A percentile compares a stretch with the other conserved stretches of the same genome.
phyloP scores from a whole-genome alignment of 2,888 invertebrate species.

The Lysandra coridon region DNA sequence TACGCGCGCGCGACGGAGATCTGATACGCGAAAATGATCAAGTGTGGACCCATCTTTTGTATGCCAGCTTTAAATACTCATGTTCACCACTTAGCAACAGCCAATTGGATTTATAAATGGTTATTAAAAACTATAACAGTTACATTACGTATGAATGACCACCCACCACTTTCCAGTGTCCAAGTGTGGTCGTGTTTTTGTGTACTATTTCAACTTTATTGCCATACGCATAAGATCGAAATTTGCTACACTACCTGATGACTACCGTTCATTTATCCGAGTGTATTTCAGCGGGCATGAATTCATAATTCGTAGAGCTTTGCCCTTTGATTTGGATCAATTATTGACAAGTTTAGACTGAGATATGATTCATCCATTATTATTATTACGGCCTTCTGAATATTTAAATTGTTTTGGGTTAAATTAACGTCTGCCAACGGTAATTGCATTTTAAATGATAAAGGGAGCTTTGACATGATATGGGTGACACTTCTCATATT shows the following conservation, averaged over 20 bases:
- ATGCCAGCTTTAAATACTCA: neutral
- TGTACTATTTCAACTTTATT: neutral
- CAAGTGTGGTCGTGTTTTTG: neutral
- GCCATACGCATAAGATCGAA: neutral
- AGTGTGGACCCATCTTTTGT: too few relatives aligned
- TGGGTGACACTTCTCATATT: too few relatives aligned
- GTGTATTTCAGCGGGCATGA: neutral
- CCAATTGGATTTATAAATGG: neutral
- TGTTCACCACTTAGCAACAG: neutral
- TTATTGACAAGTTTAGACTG: neutral
- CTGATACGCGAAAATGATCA: too few relatives aligned
- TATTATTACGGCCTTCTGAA: neutral
- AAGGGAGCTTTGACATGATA: neutral
- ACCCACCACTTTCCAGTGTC: neutral
- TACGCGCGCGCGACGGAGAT: too few relatives aligned
- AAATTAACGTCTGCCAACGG: neutral
- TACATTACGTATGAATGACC: constrained; percentile 3
- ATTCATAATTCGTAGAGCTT: neutral
- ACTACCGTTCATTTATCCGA: neutral
- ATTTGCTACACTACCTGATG: neutral
- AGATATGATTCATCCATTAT: neutral
- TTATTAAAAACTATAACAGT: neutral
- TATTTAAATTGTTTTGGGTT: neutral
- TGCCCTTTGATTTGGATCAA: neutral
- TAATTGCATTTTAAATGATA: neutral